Evolutionary conservation across 2,113 vertebrate genomes (phyloP).

Genomic region (Lophotis ruficrista): DNA sequence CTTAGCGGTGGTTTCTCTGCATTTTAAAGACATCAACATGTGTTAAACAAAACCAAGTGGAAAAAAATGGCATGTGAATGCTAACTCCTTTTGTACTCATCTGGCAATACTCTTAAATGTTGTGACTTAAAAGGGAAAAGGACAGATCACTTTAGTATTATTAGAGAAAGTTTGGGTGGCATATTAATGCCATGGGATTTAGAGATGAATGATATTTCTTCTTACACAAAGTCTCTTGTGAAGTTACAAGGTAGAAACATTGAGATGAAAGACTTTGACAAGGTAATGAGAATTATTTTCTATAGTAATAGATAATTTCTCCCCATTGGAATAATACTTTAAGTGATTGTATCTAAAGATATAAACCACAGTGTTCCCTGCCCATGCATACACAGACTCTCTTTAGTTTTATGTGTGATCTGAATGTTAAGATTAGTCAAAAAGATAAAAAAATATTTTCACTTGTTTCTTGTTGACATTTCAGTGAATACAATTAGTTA

Average conservation of each 20-base stretch:
- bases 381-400: neutral
- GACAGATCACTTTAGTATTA: neutral
- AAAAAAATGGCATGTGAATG: neutral
- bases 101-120: neutral
- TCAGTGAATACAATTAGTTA: neutral
- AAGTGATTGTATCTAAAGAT: neutral
- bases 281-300: conserved; percentile 17
- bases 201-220: neutral
- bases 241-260: conserved; percentile 10
- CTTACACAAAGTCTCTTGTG: neutral
- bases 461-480: neutral
- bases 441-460: neutral
- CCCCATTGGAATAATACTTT: neutral
- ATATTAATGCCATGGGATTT: neutral
- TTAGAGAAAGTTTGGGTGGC: neutral
- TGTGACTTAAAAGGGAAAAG: conserved; percentile 1
- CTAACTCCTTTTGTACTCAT: neutral
- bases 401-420: neutral
- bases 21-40: neutral
- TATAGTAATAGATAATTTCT: neutral
- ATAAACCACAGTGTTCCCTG: neutral
- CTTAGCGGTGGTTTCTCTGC: neutral
- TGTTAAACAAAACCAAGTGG: conserved; percentile 25
- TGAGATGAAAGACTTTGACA: neutral
- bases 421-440: neutral